Percentiles rank a stretch among this genome's conserved stretches.
phyloP scores from a whole-genome alignment of 2,113 vertebrate genomes.

The Corapipo altera region DNA sequence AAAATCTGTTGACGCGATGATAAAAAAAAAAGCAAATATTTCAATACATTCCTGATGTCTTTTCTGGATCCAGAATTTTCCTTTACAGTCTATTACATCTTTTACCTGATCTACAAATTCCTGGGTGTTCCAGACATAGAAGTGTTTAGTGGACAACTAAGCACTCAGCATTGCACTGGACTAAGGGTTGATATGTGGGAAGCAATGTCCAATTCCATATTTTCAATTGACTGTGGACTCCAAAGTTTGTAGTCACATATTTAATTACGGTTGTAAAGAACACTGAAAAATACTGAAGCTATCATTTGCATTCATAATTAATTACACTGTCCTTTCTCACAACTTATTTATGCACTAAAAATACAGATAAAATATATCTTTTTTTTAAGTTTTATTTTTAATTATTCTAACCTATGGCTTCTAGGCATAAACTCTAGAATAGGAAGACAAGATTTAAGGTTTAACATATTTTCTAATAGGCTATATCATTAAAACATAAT shows the following conservation, averaged over 20 bases:
- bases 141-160: not conserved
- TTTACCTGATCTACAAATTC: not conserved
- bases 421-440: not conserved
- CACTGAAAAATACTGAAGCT: not conserved
- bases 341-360: not conserved
- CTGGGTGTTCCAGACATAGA: not conserved
- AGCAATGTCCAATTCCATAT: not conserved
- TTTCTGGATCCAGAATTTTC: not conserved
- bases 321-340: not conserved
- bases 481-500: not conserved
- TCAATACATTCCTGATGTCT: not conserved
- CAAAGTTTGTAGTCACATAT: not conserved
- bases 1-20: not conserved
- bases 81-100: not conserved
- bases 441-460: not conserved
- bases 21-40: not conserved
- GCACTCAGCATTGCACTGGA: not conserved
- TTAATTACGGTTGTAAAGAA: not conserved
- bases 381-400: not conserved
- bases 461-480: not conserved
- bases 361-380: not conserved
- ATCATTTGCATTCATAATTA: not conserved
- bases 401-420: not conserved
- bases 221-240: not conserved
- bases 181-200: not conserved